Conservation (phyloP, 2,797 vertebrate genomes). For the Phylloscopus collybita region DNA sequence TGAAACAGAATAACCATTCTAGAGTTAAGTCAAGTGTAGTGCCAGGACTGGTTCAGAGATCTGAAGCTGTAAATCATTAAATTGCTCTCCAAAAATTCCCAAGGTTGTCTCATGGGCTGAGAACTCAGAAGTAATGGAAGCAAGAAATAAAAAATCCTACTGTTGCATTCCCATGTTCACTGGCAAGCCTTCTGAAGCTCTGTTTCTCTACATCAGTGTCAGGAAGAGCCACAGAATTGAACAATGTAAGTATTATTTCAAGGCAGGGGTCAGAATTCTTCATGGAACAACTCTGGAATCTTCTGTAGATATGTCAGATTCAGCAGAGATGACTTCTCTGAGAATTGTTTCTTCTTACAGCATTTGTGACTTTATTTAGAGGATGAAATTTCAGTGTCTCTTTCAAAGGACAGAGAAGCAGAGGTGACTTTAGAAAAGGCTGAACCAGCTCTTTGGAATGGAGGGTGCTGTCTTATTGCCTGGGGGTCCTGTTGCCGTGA, state of each 20-base stretch:
- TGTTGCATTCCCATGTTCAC: not conserved
- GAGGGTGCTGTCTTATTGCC: not conserved
- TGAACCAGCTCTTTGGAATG: not conserved
- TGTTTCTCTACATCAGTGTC: not conserved
- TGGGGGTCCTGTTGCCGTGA: not conserved
- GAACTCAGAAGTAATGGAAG: not conserved
- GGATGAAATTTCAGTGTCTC: not conserved
- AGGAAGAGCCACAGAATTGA: not conserved
- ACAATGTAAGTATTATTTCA: not conserved
- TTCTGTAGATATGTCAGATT: not conserved
- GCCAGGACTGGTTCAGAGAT: not conserved
- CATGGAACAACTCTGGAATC: not conserved
- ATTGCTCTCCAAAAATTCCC: not conserved
- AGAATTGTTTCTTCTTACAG: not conserved
- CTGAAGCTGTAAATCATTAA: not conserved
- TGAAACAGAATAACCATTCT: not conserved
- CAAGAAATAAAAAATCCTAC: not conserved
- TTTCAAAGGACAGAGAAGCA: not conserved
- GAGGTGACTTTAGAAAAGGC: not conserved
- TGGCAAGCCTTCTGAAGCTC: not conserved
- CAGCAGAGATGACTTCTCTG: not conserved
- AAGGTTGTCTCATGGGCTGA: not conserved
- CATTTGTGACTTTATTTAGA: not conserved
- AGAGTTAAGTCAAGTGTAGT: not conserved
- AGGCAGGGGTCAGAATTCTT: not conserved